Percentiles rank a stretch among this genome's conserved stretches.
phyloP scores from a whole-genome alignment of 2,113 vertebrate species.

The Caloenas nicobarica region DNA sequence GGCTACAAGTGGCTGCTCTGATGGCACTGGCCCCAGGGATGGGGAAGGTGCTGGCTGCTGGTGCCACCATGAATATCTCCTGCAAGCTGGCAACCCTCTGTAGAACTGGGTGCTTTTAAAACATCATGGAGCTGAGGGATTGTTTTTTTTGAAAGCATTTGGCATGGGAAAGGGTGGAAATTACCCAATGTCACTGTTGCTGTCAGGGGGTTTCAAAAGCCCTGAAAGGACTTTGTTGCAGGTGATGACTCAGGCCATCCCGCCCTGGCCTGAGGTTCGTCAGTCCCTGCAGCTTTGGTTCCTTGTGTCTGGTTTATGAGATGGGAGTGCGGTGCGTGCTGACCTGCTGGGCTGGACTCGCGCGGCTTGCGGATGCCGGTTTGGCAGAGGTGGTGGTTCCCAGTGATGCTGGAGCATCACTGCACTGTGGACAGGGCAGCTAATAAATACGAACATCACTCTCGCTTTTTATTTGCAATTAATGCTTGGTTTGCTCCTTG shows the following conservation, averaged over 20 bases:
- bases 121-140: fast-evolving
- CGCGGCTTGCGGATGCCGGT: neutral
- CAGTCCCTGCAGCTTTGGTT: neutral
- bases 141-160: neutral
- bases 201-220: neutral
- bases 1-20: neutral
- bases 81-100: neutral
- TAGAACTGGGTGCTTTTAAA: neutral
- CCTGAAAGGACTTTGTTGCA: neutral
- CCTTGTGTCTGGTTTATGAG: fast-evolving
- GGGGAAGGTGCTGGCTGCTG: neutral
- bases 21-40: neutral
- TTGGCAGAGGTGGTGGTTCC: neutral
- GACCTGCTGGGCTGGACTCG: neutral
- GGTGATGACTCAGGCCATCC: neutral
- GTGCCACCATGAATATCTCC: neutral
- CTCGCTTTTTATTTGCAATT: neutral
- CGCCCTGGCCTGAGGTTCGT: neutral
- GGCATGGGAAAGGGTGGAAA: neutral
- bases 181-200: neutral
- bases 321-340: fast-evolving
- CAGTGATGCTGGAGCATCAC: neutral
- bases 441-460: neutral
- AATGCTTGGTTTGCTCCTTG: neutral
- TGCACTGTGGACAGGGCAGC: neutral